phyloP scores from a whole-genome alignment of 1,140 invertebrate genomes.

The Drosophila nannoptera region DNA sequence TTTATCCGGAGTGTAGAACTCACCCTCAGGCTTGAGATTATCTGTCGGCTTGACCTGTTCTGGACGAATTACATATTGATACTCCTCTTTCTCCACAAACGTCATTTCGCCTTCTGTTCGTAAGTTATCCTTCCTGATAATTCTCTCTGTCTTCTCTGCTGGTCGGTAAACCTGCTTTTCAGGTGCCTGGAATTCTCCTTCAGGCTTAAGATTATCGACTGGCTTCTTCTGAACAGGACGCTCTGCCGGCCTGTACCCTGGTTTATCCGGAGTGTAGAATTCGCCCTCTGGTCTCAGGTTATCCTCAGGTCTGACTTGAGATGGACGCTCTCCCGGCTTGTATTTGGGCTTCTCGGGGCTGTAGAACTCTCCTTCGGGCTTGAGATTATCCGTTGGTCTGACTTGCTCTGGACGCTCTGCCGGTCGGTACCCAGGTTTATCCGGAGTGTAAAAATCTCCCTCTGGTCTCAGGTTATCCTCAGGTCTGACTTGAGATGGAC shows the following conservation, averaged over 20 bases:
- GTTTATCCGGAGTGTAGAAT: constrained; percentile 79
- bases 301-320: constrained; percentile 75
- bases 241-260: constrained; percentile 80
- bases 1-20: constrained; percentile 65
- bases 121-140: no score
- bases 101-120: no score
- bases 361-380: constrained; percentile 80
- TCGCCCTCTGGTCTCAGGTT: constrained; percentile 82
- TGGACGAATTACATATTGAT: no score
- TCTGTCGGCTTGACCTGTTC: no score
- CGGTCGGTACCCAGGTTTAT: constrained; percentile 52
- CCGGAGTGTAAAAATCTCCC: constrained; percentile 81
- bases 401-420: constrained; percentile 72
- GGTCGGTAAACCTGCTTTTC: no score
- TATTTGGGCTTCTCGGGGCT: constrained; percentile 56
- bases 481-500: constrained; percentile 77
- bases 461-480: constrained; percentile 82
- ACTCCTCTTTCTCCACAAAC: no score
- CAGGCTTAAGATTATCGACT: no score
- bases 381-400: constrained; percentile 80
- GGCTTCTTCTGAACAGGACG: constrained; percentile 66
- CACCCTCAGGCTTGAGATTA: no score
- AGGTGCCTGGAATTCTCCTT: no score
- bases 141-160: no score
- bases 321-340: constrained; percentile 79